A percentile compares a stretch with the other conserved stretches of the same genome.
phyloP scores from a whole-genome alignment of 2,888 invertebrate species.

The Seira sanloemensis region DNA sequence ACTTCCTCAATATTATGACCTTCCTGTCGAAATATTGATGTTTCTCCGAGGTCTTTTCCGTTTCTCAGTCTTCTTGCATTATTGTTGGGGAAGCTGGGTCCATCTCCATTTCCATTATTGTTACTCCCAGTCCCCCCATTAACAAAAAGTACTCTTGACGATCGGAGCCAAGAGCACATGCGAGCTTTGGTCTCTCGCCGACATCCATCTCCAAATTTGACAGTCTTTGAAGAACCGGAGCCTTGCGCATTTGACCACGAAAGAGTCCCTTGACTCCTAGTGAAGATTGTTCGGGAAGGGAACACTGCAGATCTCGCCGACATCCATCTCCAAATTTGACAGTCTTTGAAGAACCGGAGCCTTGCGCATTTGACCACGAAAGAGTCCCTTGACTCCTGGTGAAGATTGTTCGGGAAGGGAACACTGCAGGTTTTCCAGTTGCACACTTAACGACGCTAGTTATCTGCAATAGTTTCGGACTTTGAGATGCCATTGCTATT shows the following conservation, averaged over 20 bases:
- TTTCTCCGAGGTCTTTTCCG: constrained; percentile 75
- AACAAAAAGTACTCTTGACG: constrained; percentile 27
- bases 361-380: background rate
- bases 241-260: background rate
- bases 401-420: background rate
- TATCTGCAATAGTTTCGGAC: background rate
- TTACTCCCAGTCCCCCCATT: constrained; percentile 24
- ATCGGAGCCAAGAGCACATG: constrained; percentile 52
- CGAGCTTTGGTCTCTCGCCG: background rate
- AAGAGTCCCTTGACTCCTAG: background rate
- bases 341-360: too few relatives aligned
- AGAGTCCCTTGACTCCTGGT: background rate
- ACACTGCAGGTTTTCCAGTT: background rate
- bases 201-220: background rate
- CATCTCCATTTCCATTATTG: constrained; percentile 8
- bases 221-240: too few relatives aligned
- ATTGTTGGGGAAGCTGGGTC: background rate
- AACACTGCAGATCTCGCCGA: background rate
- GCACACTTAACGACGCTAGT: background rate
- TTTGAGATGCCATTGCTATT: too few relatives aligned
- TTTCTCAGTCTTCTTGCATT: background rate
- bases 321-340: background rate
- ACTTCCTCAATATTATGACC: constrained; percentile 83
- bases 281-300: background rate
- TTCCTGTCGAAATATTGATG: constrained; percentile 82